These are phyloP conservation scores for Atherinomorus stipes DNA, from an alignment of 2,113 vertebrate species.

Conservation along the genomic window DNA sequence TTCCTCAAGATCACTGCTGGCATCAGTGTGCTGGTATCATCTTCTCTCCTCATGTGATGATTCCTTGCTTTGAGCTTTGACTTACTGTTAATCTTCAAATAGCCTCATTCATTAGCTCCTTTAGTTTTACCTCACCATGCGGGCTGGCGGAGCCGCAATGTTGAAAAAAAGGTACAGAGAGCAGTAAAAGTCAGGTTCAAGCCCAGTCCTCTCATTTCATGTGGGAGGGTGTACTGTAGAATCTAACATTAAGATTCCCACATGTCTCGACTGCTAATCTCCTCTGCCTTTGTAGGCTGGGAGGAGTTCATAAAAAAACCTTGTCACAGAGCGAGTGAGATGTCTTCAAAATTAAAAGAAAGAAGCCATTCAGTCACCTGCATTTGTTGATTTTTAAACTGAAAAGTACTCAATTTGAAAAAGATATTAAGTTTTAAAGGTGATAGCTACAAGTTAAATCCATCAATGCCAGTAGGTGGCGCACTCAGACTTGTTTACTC, in stretches of 20 bases:
- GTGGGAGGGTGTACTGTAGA: conserved; percentile 17
- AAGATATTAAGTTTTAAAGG: no score
- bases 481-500: no score
- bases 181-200: conserved; percentile 21
- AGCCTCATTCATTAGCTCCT: neutral
- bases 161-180: conserved; percentile 1
- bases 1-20: conserved; percentile 4
- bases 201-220: neutral
- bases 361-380: no score
- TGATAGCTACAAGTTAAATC: no score
- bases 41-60: neutral
- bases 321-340: no score
- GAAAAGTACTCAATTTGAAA: no score
- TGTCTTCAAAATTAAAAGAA: no score
- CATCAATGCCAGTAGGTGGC: no score
- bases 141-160: neutral
- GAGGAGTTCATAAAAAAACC: neutral
- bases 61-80: neutral
- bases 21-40: neutral
- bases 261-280: conserved; percentile 21
- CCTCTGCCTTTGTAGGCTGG: neutral
- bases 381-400: no score
- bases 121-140: conserved; percentile 10
- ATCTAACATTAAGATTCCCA: conserved; percentile 24
- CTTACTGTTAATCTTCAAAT: conserved; percentile 12